phyloP scores from a whole-genome alignment of 2,888 invertebrate genomes.

The Eutolmus rufibarbis region DNA sequence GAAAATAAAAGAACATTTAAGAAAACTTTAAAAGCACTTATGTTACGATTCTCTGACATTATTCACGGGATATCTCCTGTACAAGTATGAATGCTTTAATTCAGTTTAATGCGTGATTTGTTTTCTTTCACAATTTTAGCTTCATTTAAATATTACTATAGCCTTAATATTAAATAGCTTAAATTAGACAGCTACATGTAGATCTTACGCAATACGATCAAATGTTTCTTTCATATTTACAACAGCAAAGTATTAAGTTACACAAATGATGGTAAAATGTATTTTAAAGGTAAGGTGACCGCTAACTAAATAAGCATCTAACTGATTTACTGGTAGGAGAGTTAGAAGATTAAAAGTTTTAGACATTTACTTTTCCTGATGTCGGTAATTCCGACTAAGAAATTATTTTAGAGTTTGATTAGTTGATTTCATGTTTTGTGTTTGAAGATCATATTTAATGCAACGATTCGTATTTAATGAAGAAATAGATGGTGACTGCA shows the following conservation, averaged over 20 bases:
- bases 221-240: neutral
- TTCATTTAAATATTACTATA: constrained; percentile 12
- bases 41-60: neutral
- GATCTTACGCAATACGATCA: neutral
- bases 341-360: neutral
- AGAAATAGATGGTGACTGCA: neutral
- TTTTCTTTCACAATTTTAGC: neutral
- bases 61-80: neutral
- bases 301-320: neutral
- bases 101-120: neutral
- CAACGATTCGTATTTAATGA: neutral
- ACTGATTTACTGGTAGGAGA: neutral
- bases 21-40: neutral
- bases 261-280: neutral
- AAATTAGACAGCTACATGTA: neutral
- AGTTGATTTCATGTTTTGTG: neutral
- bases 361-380: neutral
- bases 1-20: neutral
- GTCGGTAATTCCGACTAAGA: neutral
- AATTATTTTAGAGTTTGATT: neutral
- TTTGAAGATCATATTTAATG: neutral
- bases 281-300: neutral
- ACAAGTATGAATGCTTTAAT: neutral
- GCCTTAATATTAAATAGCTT: neutral
- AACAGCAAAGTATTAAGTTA: constrained; percentile 12